A percentile compares a stretch with the other conserved stretches of the same genome.
Evolutionary conservation across 2,797 vertebrate species (phyloP).

Genomic region (Xenentodon cancila): DNA sequence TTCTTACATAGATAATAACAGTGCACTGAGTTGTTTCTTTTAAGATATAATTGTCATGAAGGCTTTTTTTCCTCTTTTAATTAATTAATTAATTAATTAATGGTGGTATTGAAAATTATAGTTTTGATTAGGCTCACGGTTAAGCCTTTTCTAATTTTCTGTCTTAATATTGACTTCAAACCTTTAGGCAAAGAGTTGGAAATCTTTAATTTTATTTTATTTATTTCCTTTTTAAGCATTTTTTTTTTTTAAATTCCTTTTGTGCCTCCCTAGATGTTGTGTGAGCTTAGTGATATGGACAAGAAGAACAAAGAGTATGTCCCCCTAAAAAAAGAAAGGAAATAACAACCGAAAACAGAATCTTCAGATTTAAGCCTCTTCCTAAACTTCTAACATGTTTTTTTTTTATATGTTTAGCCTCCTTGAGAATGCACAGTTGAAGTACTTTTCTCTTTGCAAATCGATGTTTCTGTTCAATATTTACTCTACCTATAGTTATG

Average conservation of each 20-base stretch:
- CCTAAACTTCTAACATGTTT: background rate
- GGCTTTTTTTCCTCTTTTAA: slow-evolving; percentile 13
- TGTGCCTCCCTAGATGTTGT: too few relatives aligned
- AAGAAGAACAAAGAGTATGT: too few relatives aligned
- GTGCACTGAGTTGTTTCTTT: background rate
- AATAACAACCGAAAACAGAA: slow-evolving; percentile 1
- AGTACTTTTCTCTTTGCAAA: slow-evolving; percentile 29
- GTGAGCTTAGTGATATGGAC: too few relatives aligned
- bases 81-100: background rate
- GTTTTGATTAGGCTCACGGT: too few relatives aligned
- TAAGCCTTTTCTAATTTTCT: too few relatives aligned
- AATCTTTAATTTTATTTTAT: background rate
- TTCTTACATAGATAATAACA: slow-evolving; percentile 10
- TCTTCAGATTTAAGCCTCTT: slow-evolving; percentile 11
- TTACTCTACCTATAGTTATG: slow-evolving; percentile 21
- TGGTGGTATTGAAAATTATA: too few relatives aligned
- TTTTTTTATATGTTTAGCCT: background rate
- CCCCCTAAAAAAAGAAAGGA: background rate
- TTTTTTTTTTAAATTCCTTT: slow-evolving; percentile 3
- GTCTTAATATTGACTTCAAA: too few relatives aligned
- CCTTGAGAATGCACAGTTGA: slow-evolving; percentile 48
- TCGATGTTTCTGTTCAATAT: slow-evolving; percentile 48
- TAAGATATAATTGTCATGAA: slow-evolving; percentile 37
- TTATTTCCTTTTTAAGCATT: slow-evolving; percentile 1
- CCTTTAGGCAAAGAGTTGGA: too few relatives aligned